A percentile compares a stretch with the other conserved stretches of the same genome.
phyloP scores from a whole-genome alignment of 2,888 invertebrate genomes.

The Sesia apiformis region DNA sequence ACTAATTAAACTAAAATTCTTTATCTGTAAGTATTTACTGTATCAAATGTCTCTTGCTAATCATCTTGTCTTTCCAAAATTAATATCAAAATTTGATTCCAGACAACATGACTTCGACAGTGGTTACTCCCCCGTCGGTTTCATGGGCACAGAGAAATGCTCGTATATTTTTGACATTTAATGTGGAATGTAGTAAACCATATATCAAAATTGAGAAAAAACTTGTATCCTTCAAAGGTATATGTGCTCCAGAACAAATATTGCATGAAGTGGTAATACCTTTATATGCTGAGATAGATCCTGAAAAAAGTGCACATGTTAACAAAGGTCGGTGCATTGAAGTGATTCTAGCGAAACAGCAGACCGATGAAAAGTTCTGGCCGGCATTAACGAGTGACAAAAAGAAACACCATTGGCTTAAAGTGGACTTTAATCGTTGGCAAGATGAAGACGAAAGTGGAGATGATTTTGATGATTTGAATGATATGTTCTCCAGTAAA shows the following conservation, averaged over 20 bases:
- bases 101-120: constrained; percentile 25
- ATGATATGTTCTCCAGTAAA: constrained; percentile 51
- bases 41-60: no score
- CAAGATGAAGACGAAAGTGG: constrained; percentile 96
- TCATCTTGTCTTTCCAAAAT: no score
- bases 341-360: constrained; percentile 79
- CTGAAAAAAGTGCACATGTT: constrained; percentile 81
- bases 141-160: constrained; percentile 94
- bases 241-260: constrained; percentile 87
- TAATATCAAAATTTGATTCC: no score
- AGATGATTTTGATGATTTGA: constrained; percentile 68
- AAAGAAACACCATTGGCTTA: constrained; percentile 95
- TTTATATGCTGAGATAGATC: constrained; percentile 87
- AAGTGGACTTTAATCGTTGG: constrained; percentile 98
- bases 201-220: constrained; percentile 81
- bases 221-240: constrained; percentile 85
- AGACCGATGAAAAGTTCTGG: constrained; percentile 86
- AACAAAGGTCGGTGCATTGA: constrained; percentile 83
- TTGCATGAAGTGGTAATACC: constrained; percentile 90
- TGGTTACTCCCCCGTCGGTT: constrained; percentile 78
- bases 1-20: no score
- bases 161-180: constrained; percentile 87
- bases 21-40: no score
- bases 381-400: constrained; percentile 88
- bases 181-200: constrained; percentile 90